Evolutionary conservation across 2,888 invertebrate species (phyloP).

Genomic region (Nebria brevicollis): DNA sequence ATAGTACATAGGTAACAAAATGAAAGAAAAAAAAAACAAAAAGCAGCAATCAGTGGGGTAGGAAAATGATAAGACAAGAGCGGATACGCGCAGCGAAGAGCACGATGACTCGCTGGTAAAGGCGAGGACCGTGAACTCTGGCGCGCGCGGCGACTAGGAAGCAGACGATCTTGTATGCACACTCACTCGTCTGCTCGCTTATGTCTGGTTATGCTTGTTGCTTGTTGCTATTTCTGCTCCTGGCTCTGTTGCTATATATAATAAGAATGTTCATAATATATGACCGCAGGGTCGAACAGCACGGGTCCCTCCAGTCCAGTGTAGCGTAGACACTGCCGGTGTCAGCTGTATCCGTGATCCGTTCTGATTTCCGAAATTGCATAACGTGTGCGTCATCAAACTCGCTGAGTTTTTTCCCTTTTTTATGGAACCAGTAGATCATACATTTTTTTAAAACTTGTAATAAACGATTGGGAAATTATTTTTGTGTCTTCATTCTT

Average conservation of each 20-base stretch:
- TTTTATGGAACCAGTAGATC: no score
- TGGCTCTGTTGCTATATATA: constrained; percentile 3
- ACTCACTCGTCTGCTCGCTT: constrained; percentile 32
- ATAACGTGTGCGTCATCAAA: not conserved
- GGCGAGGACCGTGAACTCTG: constrained; percentile 36
- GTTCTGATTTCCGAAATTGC: constrained; percentile 27
- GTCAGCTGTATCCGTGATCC: constrained; percentile 33
- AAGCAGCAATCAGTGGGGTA: not conserved
- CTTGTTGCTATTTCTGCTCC: constrained; percentile 2
- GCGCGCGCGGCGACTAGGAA: constrained; percentile 38
- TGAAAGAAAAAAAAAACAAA: not conserved
- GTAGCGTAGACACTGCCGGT: not conserved
- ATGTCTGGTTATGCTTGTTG: constrained; percentile 29
- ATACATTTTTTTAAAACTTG: no score
- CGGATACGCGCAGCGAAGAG: constrained; percentile 8
- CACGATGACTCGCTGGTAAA: constrained; percentile 27
- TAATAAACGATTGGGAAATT: no score
- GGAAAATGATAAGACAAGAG: constrained; percentile 11
- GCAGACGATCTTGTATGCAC: constrained; percentile 39
- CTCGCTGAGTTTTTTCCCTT: not conserved
- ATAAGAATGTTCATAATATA: not conserved
- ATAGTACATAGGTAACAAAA: no score
- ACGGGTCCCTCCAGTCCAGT: not conserved
- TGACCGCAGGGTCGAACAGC: constrained; percentile 1
- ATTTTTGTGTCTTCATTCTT: no score